These are phyloP conservation scores for Parambassis ranga DNA, from an alignment of 2,797 vertebrate genomes.

Conservation along the genomic window DNA sequence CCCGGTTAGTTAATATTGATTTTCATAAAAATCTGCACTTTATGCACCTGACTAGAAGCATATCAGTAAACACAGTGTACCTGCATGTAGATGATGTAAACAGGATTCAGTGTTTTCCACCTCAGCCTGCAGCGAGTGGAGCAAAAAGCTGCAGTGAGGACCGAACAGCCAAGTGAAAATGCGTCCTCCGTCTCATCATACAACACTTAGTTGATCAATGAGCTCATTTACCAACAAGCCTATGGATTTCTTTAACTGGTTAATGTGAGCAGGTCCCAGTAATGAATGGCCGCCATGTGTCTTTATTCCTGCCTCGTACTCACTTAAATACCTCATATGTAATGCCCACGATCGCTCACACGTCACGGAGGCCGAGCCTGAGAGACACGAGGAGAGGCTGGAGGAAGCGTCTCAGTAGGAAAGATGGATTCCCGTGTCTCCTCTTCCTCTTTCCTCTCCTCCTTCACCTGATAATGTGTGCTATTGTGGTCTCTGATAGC, in stretches of 20 bases:
- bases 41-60: too few relatives aligned
- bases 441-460: neutral
- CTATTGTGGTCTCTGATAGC: conserved; percentile 52
- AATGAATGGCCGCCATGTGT: conserved; percentile 49
- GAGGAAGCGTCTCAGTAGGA: conserved; percentile 12
- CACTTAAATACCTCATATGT: conserved; percentile 38
- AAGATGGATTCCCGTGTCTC: neutral
- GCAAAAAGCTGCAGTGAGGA: too few relatives aligned
- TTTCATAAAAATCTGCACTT: too few relatives aligned
- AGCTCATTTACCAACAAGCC: conserved; percentile 32
- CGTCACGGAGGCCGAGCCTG: neutral
- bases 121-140: too few relatives aligned
- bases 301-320: conserved; percentile 41
- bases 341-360: conserved; percentile 32
- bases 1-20: too few relatives aligned
- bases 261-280: conserved; percentile 17
- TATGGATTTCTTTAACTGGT: conserved; percentile 35
- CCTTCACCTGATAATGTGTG: conserved; percentile 8
- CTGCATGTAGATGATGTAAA: too few relatives aligned
- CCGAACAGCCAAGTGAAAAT: too few relatives aligned
- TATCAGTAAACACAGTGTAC: too few relatives aligned
- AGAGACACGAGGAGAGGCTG: conserved; percentile 5
- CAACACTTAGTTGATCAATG: conserved; percentile 29
- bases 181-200: neutral
- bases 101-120: too few relatives aligned